Percentiles rank a stretch among this genome's conserved stretches.
These are phyloP conservation scores for Psilopsiagon aurifrons DNA, from an alignment of 2,113 vertebrate species.

Conservation along the genomic window DNA sequence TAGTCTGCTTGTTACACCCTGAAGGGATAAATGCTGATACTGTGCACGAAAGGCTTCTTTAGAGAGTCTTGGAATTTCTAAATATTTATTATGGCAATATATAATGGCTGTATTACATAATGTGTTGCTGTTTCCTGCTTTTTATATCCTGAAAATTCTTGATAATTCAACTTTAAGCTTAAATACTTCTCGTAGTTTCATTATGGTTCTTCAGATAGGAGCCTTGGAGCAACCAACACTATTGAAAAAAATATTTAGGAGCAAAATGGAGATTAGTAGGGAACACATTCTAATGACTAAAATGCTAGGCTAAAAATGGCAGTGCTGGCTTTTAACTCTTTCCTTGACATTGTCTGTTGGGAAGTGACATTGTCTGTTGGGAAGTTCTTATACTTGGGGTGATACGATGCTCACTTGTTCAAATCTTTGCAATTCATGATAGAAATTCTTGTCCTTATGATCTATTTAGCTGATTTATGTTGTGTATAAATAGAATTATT, in stretches of 20 bases:
- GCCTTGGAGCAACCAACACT: slow-evolving; percentile 40
- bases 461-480: slow-evolving; percentile 15
- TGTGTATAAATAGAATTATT: slow-evolving; percentile 12
- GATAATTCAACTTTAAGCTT: slow-evolving; percentile 62
- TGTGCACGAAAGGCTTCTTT: slow-evolving; percentile 70
- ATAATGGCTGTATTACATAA: slow-evolving; percentile 69
- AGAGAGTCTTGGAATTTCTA: slow-evolving; percentile 69
- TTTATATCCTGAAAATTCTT: slow-evolving; percentile 64
- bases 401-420: neutral
- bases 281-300: neutral
- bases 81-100: slow-evolving; percentile 78
- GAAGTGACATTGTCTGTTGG: neutral
- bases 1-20: slow-evolving; percentile 63
- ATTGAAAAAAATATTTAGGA: slow-evolving; percentile 40
- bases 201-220: slow-evolving; percentile 29
- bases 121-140: slow-evolving; percentile 72
- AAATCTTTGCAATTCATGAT: neutral
- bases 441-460: neutral
- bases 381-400: neutral
- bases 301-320: neutral
- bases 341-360: neutral
- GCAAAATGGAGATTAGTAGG: slow-evolving; percentile 17
- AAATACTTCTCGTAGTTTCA: slow-evolving; percentile 34
- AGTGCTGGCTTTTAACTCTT: slow-evolving; percentile 10
- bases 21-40: slow-evolving; percentile 72